A percentile compares a stretch with the other conserved stretches of the same genome.
These are phyloP conservation scores for Lutraria lutraria DNA, from an alignment of 2,888 invertebrate genomes.

Conservation along the genomic window DNA sequence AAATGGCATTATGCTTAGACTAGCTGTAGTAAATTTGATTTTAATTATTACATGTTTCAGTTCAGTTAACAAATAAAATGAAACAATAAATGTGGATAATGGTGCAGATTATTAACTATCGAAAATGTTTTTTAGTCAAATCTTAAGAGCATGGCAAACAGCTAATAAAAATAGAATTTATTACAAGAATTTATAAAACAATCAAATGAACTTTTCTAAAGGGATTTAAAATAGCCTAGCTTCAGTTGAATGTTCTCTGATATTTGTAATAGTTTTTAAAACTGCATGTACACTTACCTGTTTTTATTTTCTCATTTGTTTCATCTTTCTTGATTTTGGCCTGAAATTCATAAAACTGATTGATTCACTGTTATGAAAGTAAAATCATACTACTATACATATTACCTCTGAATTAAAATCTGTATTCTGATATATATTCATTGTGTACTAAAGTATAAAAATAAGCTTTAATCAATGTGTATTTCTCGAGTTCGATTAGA, in stretches of 20 bases:
- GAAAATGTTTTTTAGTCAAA: no score
- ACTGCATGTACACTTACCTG: conserved; percentile 24
- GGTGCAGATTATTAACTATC: no score
- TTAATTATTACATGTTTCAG: no score
- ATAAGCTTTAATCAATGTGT: neutral
- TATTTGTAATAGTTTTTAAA: no score
- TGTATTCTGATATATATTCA: neutral
- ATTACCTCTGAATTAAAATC: neutral
- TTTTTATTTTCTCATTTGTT: conserved; percentile 60
- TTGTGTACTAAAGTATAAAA: neutral
- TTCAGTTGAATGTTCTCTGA: no score
- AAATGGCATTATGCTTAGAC: no score
- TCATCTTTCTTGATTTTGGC: conserved; percentile 66
- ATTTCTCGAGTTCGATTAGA: neutral
- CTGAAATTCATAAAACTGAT: conserved; percentile 29
- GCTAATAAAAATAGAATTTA: neutral
- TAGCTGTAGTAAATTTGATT: neutral
- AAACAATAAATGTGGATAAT: no score
- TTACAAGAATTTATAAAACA: neutral
- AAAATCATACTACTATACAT: neutral
- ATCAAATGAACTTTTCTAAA: neutral
- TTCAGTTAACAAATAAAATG: no score
- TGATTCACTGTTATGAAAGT: neutral
- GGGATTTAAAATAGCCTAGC: no score
- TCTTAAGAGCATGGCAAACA: no score